Evolutionary conservation across 2,797 vertebrate genomes (phyloP), one percentile per base, ranked within the genome.

Genomic region (Champsocephalus gunnari): DNA sequence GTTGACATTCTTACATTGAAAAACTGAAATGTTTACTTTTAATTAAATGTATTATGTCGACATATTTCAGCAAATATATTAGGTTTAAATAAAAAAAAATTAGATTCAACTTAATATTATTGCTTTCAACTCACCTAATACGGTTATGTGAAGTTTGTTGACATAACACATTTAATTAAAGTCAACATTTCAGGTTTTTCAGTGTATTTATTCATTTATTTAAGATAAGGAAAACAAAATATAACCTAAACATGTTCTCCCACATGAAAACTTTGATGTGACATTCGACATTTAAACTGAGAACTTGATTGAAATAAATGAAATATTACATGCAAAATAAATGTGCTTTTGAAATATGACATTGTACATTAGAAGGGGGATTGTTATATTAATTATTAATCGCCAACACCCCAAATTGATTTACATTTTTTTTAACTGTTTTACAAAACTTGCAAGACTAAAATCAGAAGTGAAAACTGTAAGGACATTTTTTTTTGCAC

Each of bases 141-240:
- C 34, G 8, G 34, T 38, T 38, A 38, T 7, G 34, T 38, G 34
- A 38, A 38, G 8, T 38, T 38, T 38, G 34, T 28, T 28, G 28
- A 28, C 28, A 28, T 7, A 38, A 38, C 9, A 38, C 34, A 38
- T 38, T 38, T 38, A 9, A 38, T 38, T 38, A 38, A 28, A 7
- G 34, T 38, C 34, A 38, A 38, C 7, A 9, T 38, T 38, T 38
- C 34, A 38, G 34, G 6, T 38, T 38, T 38, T 38, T 38, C 34
- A 38, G 12, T 3, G 9, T 64, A 41, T 14, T 32, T 50, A 65
- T 63, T 63, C 4, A 63, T 14, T 32, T 50, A 65, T 63, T 63
- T 7, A 63, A 16, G 28, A 24, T 55, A 28, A 58, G 16, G 12
- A 24, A 28, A 53, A 62, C 24, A 9, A 7, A 38, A 24, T 49